A percentile compares a stretch with the other conserved stretches of the same genome.
Evolutionary conservation across 2,113 vertebrate species (phyloP).

Genomic region (Otocyon megalotis): DNA sequence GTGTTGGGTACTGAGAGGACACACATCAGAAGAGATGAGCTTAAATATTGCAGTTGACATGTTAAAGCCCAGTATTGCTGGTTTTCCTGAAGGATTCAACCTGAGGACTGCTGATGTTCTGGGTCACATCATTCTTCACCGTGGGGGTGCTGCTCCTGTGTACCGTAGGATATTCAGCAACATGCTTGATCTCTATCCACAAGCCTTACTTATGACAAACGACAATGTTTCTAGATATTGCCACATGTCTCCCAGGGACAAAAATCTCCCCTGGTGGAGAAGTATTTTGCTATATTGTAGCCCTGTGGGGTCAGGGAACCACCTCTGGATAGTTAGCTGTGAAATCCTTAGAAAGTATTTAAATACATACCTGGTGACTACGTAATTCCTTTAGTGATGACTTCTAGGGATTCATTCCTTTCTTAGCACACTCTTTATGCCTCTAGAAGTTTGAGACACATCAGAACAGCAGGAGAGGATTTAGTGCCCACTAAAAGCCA

Average conservation of each 20-base stretch:
- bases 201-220: neutral
- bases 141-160: neutral
- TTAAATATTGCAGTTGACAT: neutral
- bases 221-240: neutral
- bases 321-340: neutral
- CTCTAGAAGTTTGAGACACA: neutral
- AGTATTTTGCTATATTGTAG: neutral
- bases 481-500: conserved; percentile 14
- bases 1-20: neutral
- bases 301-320: accelerated
- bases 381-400: neutral
- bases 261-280: neutral
- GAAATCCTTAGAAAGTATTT: neutral
- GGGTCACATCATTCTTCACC: neutral
- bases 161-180: neutral
- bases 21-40: no score
- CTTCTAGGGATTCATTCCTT: neutral
- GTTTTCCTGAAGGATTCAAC: no score
- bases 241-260: neutral
- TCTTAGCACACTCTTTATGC: neutral
- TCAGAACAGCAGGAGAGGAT: conserved; percentile 31
- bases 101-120: neutral
- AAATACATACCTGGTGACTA: no score
- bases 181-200: neutral
- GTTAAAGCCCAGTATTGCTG: accelerated